A percentile compares a stretch with the other conserved stretches of the same genome.
These are phyloP conservation scores for Erebia ligea DNA, from an alignment of 2,888 invertebrate genomes.

Conservation along the genomic window DNA sequence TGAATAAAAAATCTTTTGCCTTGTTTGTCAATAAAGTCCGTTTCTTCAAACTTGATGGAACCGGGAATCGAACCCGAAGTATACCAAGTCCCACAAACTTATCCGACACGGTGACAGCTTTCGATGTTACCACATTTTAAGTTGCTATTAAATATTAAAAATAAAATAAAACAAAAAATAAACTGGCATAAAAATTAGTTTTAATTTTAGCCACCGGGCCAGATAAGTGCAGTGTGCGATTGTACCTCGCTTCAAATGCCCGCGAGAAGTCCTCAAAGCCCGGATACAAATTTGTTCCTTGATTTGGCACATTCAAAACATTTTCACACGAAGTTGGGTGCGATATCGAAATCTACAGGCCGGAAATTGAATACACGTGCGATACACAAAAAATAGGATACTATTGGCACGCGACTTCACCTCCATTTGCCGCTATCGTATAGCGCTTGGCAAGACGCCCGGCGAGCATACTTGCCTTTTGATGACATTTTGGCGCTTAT, in stretches of 20 bases:
- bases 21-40: too few relatives aligned
- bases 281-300: not conserved
- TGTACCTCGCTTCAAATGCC: not conserved
- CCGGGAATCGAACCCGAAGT: not conserved
- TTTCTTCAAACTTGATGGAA: too few relatives aligned
- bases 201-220: too few relatives aligned
- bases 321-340: constrained; percentile 16
- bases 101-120: too few relatives aligned
- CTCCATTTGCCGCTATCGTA: constrained; percentile 19
- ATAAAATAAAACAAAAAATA: too few relatives aligned
- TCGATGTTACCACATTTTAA: too few relatives aligned
- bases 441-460: constrained; percentile 40
- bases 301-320: constrained; percentile 24
- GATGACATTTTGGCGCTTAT: constrained; percentile 30
- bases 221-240: too few relatives aligned
- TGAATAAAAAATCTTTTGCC: too few relatives aligned
- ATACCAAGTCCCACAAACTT: too few relatives aligned
- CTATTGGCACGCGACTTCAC: constrained; percentile 24
- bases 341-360: constrained; percentile 19
- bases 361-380: constrained; percentile 23
- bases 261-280: not conserved
- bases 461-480: constrained; percentile 28
- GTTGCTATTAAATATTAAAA: too few relatives aligned
- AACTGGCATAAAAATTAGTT: too few relatives aligned
- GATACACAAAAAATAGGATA: constrained; percentile 23